Evolutionary conservation across 2,797 vertebrate genomes (phyloP).

Genomic region (Gorsachius magnificus): DNA sequence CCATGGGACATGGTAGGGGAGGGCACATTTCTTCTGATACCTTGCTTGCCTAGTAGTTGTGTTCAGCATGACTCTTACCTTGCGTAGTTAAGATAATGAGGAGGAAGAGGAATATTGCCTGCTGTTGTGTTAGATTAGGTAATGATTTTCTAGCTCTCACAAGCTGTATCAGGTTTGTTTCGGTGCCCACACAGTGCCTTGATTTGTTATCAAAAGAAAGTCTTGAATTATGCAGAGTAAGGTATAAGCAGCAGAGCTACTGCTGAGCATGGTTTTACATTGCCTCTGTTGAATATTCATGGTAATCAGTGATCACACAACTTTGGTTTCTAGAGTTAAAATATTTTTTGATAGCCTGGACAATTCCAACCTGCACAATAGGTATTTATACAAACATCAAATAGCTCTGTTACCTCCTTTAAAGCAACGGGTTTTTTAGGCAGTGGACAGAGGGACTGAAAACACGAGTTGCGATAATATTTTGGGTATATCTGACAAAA

Average conservation of each 20-base stretch:
- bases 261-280: not conserved
- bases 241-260: not conserved
- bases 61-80: not conserved
- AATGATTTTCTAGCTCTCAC: slow-evolving; percentile 28
- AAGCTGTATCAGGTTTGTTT: not conserved
- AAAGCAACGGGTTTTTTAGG: not conserved
- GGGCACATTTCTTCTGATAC: not conserved
- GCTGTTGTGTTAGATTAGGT: slow-evolving; percentile 23
- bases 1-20: not conserved
- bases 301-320: not conserved
- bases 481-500: not conserved
- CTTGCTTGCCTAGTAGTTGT: not conserved
- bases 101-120: slow-evolving; percentile 4
- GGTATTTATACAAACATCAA: not conserved
- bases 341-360: not conserved
- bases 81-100: not conserved
- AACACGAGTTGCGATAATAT: not conserved
- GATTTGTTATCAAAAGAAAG: not conserved
- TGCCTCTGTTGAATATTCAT: slow-evolving; percentile 1
- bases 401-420: not conserved
- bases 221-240: slow-evolving; percentile 23
- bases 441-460: not conserved
- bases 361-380: not conserved
- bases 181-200: not conserved
- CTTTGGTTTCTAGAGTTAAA: not conserved